phyloP scores from a whole-genome alignment of 2,113 vertebrate species.

The human (Homo sapiens) region DNA sequence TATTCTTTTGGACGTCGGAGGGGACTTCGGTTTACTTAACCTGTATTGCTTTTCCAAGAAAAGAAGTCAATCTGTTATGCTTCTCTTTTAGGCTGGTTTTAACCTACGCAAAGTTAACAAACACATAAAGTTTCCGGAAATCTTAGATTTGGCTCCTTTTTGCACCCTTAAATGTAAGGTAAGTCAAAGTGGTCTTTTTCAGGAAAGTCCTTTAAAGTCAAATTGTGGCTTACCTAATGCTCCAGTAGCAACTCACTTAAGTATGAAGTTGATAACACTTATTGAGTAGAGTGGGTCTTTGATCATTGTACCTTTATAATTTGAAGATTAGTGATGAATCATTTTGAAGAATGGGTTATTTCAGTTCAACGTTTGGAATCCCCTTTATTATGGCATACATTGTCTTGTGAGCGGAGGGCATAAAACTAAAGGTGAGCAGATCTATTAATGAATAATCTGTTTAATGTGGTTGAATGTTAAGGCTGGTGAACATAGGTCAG shows the following conservation, averaged over 20 bases:
- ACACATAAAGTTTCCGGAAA: conserved; percentile 93
- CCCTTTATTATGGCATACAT: background rate
- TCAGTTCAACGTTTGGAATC: background rate
- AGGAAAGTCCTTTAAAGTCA: background rate
- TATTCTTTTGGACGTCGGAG: background rate
- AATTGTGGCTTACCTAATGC: background rate
- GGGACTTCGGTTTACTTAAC: conserved; percentile 11
- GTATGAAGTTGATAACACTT: background rate
- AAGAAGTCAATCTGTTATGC: conserved; percentile 41
- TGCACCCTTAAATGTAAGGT: conserved; percentile 95
- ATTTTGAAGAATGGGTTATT: background rate
- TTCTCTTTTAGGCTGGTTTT: conserved; percentile 88
- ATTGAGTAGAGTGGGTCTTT: background rate
- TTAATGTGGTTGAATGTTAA: background rate
- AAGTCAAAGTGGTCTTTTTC: conserved; percentile 69
- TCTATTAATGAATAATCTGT: background rate
- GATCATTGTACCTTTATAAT: background rate
- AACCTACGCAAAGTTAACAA: conserved; percentile 95
- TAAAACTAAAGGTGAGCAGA: background rate
- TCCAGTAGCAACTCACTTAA: background rate
- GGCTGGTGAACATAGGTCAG: background rate
- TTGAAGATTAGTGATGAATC: background rate
- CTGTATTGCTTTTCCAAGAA: conserved; percentile 17
- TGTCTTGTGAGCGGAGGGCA: background rate
- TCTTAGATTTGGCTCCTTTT: conserved; percentile 96